Percentiles rank a stretch among this genome's conserved stretches.
phyloP scores from a whole-genome alignment of 1,140 invertebrate genomes.

The Bombyx mori region DNA sequence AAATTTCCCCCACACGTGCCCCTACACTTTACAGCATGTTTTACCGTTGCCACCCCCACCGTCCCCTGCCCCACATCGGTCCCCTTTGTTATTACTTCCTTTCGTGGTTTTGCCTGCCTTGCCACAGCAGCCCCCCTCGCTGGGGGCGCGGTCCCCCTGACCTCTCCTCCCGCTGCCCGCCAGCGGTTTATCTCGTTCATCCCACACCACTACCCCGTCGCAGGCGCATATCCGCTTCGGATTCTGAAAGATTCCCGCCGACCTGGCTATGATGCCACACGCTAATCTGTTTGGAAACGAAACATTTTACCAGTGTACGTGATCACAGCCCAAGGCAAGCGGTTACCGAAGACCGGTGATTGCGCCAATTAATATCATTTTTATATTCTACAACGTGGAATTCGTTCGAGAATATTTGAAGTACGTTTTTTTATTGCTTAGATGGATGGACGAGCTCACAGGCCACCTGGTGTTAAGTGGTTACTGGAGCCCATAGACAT shows the following conservation, averaged over 20 bases:
- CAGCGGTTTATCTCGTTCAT: slow-evolving; percentile 74
- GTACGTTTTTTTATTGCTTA: too few species aligned
- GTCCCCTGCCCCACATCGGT: too few species aligned
- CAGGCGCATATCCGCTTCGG: slow-evolving; percentile 86
- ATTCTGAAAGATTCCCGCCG: slow-evolving; percentile 86
- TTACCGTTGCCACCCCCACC: slow-evolving; percentile 14
- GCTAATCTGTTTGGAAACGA: slow-evolving; percentile 70
- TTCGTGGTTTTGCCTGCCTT: slow-evolving; percentile 8
- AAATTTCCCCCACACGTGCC: neutral
- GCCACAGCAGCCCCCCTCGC: slow-evolving; percentile 24
- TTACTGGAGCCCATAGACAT: neutral
- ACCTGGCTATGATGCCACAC: slow-evolving; percentile 87
- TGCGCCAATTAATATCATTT: too few species aligned
- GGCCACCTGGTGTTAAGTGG: too few species aligned
- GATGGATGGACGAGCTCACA: too few species aligned
- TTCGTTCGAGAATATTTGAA: too few species aligned
- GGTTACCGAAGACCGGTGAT: too few species aligned
- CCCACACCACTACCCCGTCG: slow-evolving; percentile 86
- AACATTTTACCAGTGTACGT: too few species aligned
- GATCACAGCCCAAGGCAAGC: too few species aligned
- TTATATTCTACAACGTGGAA: too few species aligned
- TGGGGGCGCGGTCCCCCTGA: neutral
- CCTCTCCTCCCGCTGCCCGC: slow-evolving; percentile 39
- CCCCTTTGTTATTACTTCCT: too few species aligned
- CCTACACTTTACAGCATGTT: slow-evolving; percentile 33